Conservation (phyloP, 92 coral and sea anemone species). For the Phenganax subtilis region DNA sequence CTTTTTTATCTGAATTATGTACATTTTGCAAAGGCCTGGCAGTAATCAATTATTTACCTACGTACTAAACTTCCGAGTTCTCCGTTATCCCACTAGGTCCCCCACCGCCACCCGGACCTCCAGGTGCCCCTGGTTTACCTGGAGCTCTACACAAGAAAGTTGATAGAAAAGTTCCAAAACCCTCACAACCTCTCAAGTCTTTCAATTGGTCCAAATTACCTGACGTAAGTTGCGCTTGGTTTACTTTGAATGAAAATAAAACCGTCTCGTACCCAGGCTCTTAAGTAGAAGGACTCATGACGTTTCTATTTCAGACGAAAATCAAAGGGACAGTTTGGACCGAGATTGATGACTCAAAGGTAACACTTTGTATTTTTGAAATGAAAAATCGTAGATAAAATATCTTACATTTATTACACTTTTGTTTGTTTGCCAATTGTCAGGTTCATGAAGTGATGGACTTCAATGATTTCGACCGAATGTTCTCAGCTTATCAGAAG, state of each 20-base stretch:
- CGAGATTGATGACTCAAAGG: conserved; percentile 91
- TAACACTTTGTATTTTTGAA: conserved; percentile 12
- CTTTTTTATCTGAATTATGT: background rate
- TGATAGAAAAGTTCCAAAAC: conserved; percentile 87
- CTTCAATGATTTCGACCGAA: conserved; percentile 91
- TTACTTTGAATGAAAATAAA: no score
- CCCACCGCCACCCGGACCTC: conserved; percentile 46
- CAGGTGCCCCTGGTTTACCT: conserved; percentile 49
- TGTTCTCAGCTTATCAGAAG: conserved; percentile 97
- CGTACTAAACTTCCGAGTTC: background rate
- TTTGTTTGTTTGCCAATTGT: background rate
- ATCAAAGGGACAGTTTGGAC: conserved; percentile 99
- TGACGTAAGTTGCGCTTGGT: conserved; percentile 63
- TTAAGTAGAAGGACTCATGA: background rate
- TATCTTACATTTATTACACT: background rate
- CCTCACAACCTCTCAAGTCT: conserved; percentile 95
- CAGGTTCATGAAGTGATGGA: conserved; percentile 91
- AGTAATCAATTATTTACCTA: background rate
- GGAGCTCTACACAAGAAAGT: conserved; percentile 64
- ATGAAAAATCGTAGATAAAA: background rate
- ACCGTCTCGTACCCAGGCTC: background rate
- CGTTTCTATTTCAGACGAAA: conserved; percentile 60
- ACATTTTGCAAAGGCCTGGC: background rate
- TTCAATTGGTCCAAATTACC: conserved; percentile 99
- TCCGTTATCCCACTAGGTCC: background rate